Evolutionary conservation across 2,888 invertebrate genomes (phyloP).

Genomic region (Apodemia mormo): DNA sequence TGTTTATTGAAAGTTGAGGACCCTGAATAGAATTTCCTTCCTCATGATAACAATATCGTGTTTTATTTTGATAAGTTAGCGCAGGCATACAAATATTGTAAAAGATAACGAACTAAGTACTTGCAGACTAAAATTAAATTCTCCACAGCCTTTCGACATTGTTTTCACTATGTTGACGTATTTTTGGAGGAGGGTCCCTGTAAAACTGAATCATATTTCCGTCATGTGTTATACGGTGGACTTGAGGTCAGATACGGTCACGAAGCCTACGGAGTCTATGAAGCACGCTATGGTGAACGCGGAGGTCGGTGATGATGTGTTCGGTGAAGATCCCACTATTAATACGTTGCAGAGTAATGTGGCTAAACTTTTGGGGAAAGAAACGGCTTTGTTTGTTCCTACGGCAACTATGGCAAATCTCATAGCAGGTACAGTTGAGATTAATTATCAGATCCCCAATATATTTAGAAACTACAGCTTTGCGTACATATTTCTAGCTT

Average conservation of each 20-base stretch:
- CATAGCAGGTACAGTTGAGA: conserved; percentile 84
- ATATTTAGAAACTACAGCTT: no score
- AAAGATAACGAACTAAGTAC: conserved; percentile 1
- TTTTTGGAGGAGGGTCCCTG: not conserved
- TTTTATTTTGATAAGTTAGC: not conserved
- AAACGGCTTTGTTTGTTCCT: conserved; percentile 93
- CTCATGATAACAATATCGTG: not conserved
- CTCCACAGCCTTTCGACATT: not conserved
- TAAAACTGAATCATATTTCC: not conserved
- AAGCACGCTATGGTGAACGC: conserved; percentile 92
- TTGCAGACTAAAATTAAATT: not conserved
- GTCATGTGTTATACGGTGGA: conserved; percentile 84
- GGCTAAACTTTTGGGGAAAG: conserved; percentile 92
- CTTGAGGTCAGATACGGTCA: conserved; percentile 95
- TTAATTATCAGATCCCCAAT: no score
- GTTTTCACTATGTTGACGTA: not conserved
- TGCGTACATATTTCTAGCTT: no score
- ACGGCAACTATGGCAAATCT: conserved; percentile 98
- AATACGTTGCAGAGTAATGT: conserved; percentile 88
- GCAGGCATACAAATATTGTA: not conserved
- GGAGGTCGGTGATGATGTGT: conserved; percentile 95
- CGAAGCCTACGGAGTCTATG: conserved; percentile 92
- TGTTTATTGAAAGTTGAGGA: not conserved
- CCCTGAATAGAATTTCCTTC: not conserved
- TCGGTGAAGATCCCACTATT: conserved; percentile 94